phyloP scores from a whole-genome alignment of 1,140 invertebrate species.

The Pissodes strobi region DNA sequence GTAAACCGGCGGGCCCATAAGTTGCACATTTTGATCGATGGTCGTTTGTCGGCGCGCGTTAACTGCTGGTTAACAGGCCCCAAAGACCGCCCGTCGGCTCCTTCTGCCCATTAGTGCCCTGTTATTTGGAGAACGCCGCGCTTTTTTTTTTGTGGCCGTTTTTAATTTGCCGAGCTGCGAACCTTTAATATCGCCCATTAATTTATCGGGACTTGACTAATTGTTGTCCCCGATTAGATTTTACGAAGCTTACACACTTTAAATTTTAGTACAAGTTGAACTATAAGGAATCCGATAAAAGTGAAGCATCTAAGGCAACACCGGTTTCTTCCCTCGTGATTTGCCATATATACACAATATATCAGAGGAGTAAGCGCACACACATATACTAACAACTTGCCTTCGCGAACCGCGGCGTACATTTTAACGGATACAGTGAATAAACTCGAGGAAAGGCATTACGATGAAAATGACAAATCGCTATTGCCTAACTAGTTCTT shows the following conservation, averaged over 20 bases:
- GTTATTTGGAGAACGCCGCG: conserved; percentile 17
- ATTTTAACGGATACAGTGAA: no score
- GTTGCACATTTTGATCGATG: conserved; percentile 26
- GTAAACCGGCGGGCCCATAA: conserved; percentile 15
- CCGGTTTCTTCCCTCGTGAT: no score
- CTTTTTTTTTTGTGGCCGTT: conserved; percentile 11
- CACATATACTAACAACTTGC: no score
- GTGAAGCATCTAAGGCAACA: no score
- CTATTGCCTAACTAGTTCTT: conserved; percentile 32
- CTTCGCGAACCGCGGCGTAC: no score
- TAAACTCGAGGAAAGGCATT: not conserved
- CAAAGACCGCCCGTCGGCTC: conserved; percentile 14
- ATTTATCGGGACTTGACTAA: no score
- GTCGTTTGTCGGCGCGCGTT: conserved; percentile 22
- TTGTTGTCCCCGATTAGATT: no score
- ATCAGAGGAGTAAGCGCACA: no score
- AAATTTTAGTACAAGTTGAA: no score
- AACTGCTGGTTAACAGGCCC: conserved; percentile 26
- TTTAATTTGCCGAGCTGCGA: not conserved
- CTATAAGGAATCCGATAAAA: no score
- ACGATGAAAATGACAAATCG: conserved; percentile 24
- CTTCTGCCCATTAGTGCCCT: conserved; percentile 23
- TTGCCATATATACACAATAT: no score
- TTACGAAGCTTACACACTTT: no score
- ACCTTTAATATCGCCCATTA: conserved; percentile 8